Percentiles rank a stretch among this genome's conserved stretches.
phyloP scores from a whole-genome alignment of 2,797 vertebrate genomes.

The Ctenosaura bakeri region DNA sequence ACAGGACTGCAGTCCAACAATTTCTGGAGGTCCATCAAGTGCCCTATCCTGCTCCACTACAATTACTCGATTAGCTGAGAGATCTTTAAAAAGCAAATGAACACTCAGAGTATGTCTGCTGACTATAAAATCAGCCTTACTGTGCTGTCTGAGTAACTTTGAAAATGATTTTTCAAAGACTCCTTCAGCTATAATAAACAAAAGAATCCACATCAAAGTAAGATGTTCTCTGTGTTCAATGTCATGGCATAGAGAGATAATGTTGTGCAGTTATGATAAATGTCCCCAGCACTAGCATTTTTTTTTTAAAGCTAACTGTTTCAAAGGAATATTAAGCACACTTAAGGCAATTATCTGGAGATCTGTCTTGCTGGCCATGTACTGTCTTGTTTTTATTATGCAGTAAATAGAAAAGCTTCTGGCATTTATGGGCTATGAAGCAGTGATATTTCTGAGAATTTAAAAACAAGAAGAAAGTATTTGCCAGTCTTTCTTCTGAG shows the following conservation, averaged over 20 bases:
- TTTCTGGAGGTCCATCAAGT: too few relatives aligned
- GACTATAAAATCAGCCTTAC: background rate
- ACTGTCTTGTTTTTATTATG: slow-evolving; percentile 48
- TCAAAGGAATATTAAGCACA: slow-evolving; percentile 63
- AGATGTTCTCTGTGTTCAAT: slow-evolving; percentile 7
- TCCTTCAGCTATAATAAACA: slow-evolving; percentile 41
- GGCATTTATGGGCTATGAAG: slow-evolving; percentile 14
- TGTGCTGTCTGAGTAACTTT: slow-evolving; percentile 41
- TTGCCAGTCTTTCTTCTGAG: background rate
- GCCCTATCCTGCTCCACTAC: too few relatives aligned
- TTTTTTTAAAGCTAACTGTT: background rate
- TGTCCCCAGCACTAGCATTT: slow-evolving; percentile 52
- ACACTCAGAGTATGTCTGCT: background rate
- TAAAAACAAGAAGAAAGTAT: background rate
- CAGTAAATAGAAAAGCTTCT: slow-evolving; percentile 17
- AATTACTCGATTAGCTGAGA: slow-evolving; percentile 18
- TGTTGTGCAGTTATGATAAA: slow-evolving; percentile 59
- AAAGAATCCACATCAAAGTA: slow-evolving; percentile 57
- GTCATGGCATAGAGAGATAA: slow-evolving; percentile 58
- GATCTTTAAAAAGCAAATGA: background rate
- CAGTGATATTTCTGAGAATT: slow-evolving; percentile 38
- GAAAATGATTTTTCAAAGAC: slow-evolving; percentile 41
- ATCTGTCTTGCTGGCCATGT: slow-evolving; percentile 40
- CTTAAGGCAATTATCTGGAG: slow-evolving; percentile 46
- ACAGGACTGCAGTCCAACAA: too few relatives aligned